Percentiles rank a stretch among this genome's conserved stretches.
phyloP scores from a whole-genome alignment of 2,888 invertebrate species.

The Drosophila algonquin region DNA sequence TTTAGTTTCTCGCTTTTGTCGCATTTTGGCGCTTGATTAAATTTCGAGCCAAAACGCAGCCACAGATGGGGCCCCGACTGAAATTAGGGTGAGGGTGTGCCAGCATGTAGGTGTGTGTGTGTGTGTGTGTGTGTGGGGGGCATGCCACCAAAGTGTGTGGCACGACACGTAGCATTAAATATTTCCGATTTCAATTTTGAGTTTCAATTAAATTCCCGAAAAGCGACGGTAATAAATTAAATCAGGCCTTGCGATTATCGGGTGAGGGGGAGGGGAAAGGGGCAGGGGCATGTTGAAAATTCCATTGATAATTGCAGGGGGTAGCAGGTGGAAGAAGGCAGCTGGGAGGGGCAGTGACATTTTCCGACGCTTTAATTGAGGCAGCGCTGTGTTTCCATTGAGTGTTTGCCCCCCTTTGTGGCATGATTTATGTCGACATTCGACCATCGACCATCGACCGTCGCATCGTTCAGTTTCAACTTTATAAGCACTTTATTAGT shows the following conservation, averaged over 20 bases:
- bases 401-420: conserved; percentile 2
- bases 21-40: conserved; percentile 70
- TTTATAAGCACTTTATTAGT: conserved; percentile 74
- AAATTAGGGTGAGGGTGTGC: neutral
- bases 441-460: neutral
- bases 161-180: conserved; percentile 54
- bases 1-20: conserved; percentile 60
- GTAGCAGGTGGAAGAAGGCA: neutral
- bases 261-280: neutral
- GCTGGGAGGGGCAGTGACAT: neutral
- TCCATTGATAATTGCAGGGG: neutral
- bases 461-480: conserved; percentile 39
- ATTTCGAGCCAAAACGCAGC: conserved; percentile 41
- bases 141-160: conserved; percentile 13
- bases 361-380: neutral
- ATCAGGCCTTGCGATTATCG: neutral
- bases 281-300: neutral
- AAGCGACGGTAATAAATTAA: conserved; percentile 14
- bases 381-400: neutral
- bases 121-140: neutral
- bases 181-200: conserved; percentile 53
- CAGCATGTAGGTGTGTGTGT: too few relatives aligned
- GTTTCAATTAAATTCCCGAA: conserved; percentile 64
- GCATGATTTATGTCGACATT: conserved; percentile 34
- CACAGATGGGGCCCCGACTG: neutral